Base-by-base conservation (phyloP, 2,113 vertebrate genomes). In the Hemiprocne comata region DNA sequence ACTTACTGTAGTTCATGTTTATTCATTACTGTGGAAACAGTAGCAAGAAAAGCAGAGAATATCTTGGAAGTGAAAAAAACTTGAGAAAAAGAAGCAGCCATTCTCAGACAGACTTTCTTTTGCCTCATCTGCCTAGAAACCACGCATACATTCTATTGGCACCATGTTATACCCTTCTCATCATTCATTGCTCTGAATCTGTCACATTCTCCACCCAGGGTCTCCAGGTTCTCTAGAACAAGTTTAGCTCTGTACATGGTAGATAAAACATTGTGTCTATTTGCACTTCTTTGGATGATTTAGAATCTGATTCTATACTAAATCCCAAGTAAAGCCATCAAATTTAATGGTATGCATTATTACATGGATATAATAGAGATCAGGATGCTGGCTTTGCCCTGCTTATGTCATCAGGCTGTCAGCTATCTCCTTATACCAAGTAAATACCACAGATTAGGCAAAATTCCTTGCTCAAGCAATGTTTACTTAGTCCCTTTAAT, bases 401-500 rank as follows among this genome's bases (percentile, higher is more conserved):
- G 76, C 73, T 94, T 77, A 84, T 80, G 53, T 71, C 85, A 91
- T 74, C 82, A 84, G 51, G 48, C 10, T 64, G 77, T 48, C 82
- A 88, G 69, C 69, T 88, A 31, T 42, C 95, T 85, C 65, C 42
- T 90, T 26, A 90, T 25, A 44, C 69, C 92, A 80, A 40, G 11
- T 58, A 88, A 94, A 94, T 83, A 74, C 69, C 72, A 84, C 25
- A 75, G 82, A 94, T 94, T 65, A 94, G 61, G 53, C 61, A 57
- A 75, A 95, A 96, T 65, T 96, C 76, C 66, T 80, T 62, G n/a
- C 76, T 91, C 2, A 1, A 50, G 51, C 55, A 42, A 25, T 50
- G 51, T 70, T 92, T 93, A 64, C 40, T 83, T 67, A 81, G 73
- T 25, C 65, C 60, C 44, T 92, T 80, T 66, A 83, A 95, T 92